These are phyloP conservation scores for Amphimallon solstitiale DNA, from an alignment of 2,888 invertebrate species.

Conservation along the genomic window DNA sequence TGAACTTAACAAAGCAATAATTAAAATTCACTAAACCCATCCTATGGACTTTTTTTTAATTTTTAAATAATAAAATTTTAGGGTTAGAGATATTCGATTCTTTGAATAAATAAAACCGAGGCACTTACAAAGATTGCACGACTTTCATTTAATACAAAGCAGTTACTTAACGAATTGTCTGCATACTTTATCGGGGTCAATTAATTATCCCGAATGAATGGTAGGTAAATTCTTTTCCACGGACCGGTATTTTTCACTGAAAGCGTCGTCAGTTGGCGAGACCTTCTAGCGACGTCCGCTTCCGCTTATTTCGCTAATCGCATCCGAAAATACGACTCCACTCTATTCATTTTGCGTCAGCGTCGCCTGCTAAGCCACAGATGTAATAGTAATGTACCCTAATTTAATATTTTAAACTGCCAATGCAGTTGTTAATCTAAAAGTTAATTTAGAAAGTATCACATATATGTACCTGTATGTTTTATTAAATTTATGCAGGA, in stretches of 20 bases:
- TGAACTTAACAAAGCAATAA: too few species aligned
- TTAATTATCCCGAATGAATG: slow-evolving; percentile 23
- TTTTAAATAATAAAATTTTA: too few species aligned
- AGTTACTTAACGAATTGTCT: slow-evolving; percentile 18
- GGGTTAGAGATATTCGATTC: neutral
- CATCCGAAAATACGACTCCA: neutral
- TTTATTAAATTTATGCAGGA: too few species aligned
- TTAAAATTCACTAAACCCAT: too few species aligned
- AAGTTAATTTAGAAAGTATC: too few species aligned
- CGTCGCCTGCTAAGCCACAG: neutral
- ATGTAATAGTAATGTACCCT: too few species aligned
- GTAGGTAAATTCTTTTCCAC: slow-evolving; percentile 16
- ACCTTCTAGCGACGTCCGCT: neutral
- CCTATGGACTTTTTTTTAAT: too few species aligned
- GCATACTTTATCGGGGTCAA: neutral
- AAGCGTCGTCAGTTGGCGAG: slow-evolving; percentile 7
- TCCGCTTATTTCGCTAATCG: slow-evolving; percentile 2
- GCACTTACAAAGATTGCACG: slow-evolving; percentile 20
- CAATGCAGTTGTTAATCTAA: neutral
- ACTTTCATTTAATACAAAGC: slow-evolving; percentile 8
- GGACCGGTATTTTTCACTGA: slow-evolving; percentile 6
- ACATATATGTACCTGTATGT: too few species aligned
- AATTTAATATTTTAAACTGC: neutral
- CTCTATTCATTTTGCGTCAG: neutral
- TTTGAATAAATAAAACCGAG: slow-evolving; percentile 2